These are phyloP conservation scores for Limenitis camilla DNA, from an alignment of 2,888 invertebrate species.

Conservation along the genomic window DNA sequence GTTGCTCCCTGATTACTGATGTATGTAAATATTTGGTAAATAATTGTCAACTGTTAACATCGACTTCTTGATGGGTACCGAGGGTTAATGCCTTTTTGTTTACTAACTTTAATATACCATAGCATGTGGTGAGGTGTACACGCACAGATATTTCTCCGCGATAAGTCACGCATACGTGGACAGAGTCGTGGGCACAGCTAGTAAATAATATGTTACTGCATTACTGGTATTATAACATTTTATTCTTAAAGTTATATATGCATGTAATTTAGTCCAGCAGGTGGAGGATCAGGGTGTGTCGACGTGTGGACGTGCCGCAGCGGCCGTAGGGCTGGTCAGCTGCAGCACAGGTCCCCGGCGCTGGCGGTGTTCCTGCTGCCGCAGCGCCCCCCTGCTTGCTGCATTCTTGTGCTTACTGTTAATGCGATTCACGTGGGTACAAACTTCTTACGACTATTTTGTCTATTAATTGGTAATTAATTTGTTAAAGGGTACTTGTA, in stretches of 20 bases:
- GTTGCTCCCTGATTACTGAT: too few species aligned
- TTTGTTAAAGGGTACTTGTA: not conserved
- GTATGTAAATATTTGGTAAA: too few species aligned
- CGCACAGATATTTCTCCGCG: too few species aligned
- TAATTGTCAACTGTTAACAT: too few species aligned
- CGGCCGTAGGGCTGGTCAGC: constrained; percentile 11
- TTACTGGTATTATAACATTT: not conserved
- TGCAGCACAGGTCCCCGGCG: constrained; percentile 15
- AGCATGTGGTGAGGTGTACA: too few species aligned
- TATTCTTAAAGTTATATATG: not conserved
- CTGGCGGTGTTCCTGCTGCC: constrained; percentile 22
- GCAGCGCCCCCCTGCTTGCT: not conserved
- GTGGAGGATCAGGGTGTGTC: constrained; percentile 21
- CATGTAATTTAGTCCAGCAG: constrained; percentile 21
- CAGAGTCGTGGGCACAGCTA: not conserved
- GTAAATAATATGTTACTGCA: not conserved
- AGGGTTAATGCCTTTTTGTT: too few species aligned
- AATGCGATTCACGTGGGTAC: not conserved
- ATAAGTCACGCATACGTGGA: too few species aligned
- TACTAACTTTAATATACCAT: too few species aligned
- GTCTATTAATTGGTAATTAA: not conserved
- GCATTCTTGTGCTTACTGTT: constrained; percentile 1
- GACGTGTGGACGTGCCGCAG: constrained; percentile 23
- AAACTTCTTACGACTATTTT: too few species aligned
- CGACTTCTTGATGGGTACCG: too few species aligned